Evolutionary conservation across 2,888 invertebrate genomes (phyloP).

Genomic region (Cephus pygmeus): DNA sequence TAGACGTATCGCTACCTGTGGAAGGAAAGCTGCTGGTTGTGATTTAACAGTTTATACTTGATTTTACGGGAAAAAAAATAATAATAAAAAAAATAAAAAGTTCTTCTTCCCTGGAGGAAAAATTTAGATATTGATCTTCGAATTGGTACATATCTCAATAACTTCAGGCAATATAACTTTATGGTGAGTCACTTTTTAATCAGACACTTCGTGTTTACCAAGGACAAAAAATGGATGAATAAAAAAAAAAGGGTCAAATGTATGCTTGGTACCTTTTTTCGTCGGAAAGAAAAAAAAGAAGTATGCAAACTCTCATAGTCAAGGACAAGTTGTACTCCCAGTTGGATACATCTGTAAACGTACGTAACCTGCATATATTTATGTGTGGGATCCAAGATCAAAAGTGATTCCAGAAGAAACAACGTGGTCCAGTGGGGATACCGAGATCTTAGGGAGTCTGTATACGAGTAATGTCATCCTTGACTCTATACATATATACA

Average conservation of each 20-base stretch:
- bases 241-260: not conserved
- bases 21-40: not conserved
- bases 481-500: not conserved
- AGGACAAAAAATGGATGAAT: not conserved
- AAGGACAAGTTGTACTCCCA: not conserved
- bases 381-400: not conserved
- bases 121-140: not conserved
- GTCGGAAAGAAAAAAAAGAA: not conserved
- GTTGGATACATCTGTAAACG: not conserved
- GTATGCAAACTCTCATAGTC: not conserved
- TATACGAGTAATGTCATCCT: not conserved
- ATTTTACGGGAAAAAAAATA: not conserved
- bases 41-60: not conserved
- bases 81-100: not conserved
- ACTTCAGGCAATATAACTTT: not conserved
- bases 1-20: not conserved
- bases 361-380: not conserved
- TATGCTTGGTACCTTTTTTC: not conserved
- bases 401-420: not conserved
- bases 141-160: not conserved
- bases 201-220: not conserved
- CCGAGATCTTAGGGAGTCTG: not conserved
- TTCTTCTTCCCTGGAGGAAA: not conserved
- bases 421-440: not conserved
- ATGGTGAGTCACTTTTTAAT: not conserved